Percentiles rank a stretch among this genome's conserved stretches.
These are phyloP conservation scores for Desmophyllum pertusum DNA, from an alignment of 92 coral and sea anemone species.

Conservation along the genomic window DNA sequence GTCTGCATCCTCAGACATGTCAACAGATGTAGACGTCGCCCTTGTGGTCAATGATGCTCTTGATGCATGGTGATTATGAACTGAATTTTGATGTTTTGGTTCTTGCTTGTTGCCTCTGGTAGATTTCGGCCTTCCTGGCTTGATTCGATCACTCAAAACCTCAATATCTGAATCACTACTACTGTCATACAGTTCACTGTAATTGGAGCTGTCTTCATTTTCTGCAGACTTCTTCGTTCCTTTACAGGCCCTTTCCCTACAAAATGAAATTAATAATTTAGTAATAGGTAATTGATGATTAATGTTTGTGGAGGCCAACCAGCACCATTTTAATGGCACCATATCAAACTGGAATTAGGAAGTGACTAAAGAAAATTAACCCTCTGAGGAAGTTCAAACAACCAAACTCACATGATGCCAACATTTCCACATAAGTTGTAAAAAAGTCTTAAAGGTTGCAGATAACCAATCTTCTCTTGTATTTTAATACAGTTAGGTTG, in stretches of 20 bases:
- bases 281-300: neutral
- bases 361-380: too few species aligned
- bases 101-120: neutral
- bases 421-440: too few species aligned
- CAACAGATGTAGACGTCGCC: neutral
- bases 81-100: neutral
- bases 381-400: too few species aligned
- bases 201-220: neutral
- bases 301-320: too few species aligned
- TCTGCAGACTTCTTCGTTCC: slow-evolving; percentile 16
- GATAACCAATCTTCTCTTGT: too few species aligned
- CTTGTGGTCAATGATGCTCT: neutral
- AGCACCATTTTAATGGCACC: too few species aligned
- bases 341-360: too few species aligned
- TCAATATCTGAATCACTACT: slow-evolving; percentile 35
- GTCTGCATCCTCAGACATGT: neutral
- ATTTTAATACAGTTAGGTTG: too few species aligned
- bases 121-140: neutral
- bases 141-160: slow-evolving; percentile 11
- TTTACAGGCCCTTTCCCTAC: slow-evolving; percentile 13
- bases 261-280: neutral
- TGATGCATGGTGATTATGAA: neutral
- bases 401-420: too few species aligned
- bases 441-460: too few species aligned
- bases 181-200: neutral